phyloP scores from a whole-genome alignment of 2,113 vertebrate species.

The Ceyx melanurus region DNA sequence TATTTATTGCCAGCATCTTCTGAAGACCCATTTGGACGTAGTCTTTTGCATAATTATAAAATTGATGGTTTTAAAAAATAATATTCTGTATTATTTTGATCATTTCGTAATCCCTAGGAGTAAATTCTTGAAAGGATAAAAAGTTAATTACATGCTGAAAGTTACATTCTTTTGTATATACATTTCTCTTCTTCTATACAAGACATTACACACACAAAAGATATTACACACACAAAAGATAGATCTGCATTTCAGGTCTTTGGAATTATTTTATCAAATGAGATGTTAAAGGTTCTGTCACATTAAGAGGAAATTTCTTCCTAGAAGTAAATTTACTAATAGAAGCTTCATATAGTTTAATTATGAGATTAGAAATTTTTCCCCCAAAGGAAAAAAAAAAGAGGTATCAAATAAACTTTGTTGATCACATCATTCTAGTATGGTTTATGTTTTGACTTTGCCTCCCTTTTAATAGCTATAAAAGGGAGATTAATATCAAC shows the following conservation, averaged over 20 bases:
- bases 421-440: neutral
- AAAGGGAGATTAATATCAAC: neutral
- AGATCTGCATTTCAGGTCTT: neutral
- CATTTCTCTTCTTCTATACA: neutral
- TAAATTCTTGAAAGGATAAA: neutral
- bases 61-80: neutral
- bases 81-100: neutral
- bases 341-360: neutral
- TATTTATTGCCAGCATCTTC: neutral
- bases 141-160: neutral
- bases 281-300: neutral
- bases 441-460: neutral
- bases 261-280: neutral
- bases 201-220: neutral
- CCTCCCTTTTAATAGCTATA: neutral
- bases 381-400: neutral
- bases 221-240: neutral
- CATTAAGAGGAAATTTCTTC: neutral
- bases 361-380: neutral
- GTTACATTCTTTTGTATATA: neutral
- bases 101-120: neutral
- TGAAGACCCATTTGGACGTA: neutral
- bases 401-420: neutral
- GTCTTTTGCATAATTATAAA: neutral
- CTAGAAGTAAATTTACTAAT: neutral